These are phyloP conservation scores for Australoheros facetus DNA, from an alignment of 2,797 vertebrate species.

Conservation along the genomic window DNA sequence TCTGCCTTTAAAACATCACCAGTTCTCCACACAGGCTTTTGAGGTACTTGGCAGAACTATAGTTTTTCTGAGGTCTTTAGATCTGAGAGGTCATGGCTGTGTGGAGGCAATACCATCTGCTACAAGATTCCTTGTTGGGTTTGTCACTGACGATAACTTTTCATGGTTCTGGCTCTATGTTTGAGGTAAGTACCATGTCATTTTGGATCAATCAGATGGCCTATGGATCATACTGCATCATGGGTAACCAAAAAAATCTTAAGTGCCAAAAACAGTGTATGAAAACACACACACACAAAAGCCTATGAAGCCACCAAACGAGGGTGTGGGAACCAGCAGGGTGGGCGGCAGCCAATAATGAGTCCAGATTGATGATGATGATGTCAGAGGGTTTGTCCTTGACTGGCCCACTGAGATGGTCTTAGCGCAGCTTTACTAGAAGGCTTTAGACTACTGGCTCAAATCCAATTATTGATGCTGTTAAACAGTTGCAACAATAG, in stretches of 20 bases:
- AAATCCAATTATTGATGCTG: conserved; percentile 72
- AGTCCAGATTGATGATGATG: conserved; percentile 26
- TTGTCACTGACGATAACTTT: background rate
- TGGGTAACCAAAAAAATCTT: background rate
- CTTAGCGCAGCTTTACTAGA: conserved; percentile 54
- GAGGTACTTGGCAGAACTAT: background rate
- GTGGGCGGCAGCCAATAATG: conserved; percentile 23
- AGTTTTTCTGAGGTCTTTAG: background rate
- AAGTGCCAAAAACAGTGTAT: background rate
- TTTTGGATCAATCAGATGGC: background rate
- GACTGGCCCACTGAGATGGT: conserved; percentile 34
- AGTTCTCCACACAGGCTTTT: background rate
- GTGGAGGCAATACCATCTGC: background rate
- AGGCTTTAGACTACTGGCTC: conserved; percentile 52
- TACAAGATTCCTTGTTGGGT: background rate
- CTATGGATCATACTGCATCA: background rate
- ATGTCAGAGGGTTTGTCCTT: conserved; percentile 52
- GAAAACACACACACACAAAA: conserved; percentile 1
- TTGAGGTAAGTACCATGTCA: background rate
- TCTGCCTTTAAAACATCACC: background rate
- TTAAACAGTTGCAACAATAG: conserved; percentile 37
- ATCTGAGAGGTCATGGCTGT: background rate
- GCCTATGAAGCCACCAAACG: background rate
- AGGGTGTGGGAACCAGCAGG: conserved; percentile 1
- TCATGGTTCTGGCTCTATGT: background rate